These are phyloP conservation scores for Etheostoma perlongum DNA, from an alignment of 2,797 vertebrate genomes.

Conservation along the genomic window DNA sequence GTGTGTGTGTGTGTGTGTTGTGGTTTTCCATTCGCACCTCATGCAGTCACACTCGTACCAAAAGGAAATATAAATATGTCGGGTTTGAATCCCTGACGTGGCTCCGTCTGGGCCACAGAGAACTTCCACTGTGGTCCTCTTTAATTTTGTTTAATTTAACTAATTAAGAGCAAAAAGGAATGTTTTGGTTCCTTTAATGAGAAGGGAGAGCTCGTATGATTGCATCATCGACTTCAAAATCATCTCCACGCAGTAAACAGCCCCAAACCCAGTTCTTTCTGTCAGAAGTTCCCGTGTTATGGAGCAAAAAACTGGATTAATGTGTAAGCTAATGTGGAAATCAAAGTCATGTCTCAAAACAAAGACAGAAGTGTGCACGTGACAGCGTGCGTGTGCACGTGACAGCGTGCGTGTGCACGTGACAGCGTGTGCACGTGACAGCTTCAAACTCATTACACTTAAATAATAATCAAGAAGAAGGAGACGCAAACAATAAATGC, in stretches of 20 bases:
- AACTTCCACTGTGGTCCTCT: neutral
- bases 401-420: no score
- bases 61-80: neutral
- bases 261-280: neutral
- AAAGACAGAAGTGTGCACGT: neutral
- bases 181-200: neutral
- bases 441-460: neutral
- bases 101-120: no score
- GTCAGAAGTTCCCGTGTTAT: neutral
- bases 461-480: conserved; percentile 6
- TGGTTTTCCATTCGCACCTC: conserved; percentile 9
- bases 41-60: conserved; percentile 5
- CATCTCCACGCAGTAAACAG: no score
- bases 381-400: neutral
- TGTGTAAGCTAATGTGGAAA: no score
- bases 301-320: neutral
- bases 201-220: no score
- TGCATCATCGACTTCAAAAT: no score
- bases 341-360: neutral
- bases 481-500: conserved; percentile 26
- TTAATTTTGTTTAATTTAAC: neutral
- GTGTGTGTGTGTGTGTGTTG: conserved; percentile 7
- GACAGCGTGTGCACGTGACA: neutral
- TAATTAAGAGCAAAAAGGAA: conserved; percentile 15
- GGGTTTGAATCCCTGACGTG: no score